A percentile compares a stretch with the other conserved stretches of the same genome.
These are phyloP conservation scores for Andrena camellia DNA, from an alignment of 2,888 invertebrate species.

Conservation along the genomic window DNA sequence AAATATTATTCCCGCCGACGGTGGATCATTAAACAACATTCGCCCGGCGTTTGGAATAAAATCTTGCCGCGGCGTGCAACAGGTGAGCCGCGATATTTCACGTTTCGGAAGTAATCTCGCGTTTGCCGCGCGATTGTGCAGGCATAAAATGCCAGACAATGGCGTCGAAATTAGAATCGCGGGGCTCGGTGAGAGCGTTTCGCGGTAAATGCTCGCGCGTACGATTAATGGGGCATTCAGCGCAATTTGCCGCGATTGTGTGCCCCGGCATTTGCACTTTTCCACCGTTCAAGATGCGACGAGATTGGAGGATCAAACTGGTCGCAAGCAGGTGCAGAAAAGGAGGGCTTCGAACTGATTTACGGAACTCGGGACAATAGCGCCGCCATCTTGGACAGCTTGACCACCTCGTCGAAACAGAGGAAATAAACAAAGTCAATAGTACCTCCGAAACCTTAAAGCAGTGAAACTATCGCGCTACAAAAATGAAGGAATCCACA, in stretches of 20 bases:
- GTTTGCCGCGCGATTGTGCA: constrained; percentile 47
- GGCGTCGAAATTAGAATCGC: constrained; percentile 49
- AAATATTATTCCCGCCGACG: constrained; percentile 27
- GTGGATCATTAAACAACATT: constrained; percentile 40
- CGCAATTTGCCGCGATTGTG: constrained; percentile 3
- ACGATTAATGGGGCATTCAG: constrained; percentile 44
- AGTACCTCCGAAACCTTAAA: too few species aligned
- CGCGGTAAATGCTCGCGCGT: constrained; percentile 4
- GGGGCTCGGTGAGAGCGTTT: constrained; percentile 32
- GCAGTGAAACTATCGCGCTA: too few species aligned
- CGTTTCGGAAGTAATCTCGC: constrained; percentile 62
- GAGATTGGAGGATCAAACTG: not conserved
- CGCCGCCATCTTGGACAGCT: too few species aligned
- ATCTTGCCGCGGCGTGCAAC: constrained; percentile 56
- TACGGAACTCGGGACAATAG: too few species aligned
- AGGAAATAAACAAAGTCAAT: too few species aligned
- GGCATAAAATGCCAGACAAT: constrained; percentile 53
- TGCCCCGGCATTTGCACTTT: not conserved
- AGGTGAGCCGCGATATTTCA: constrained; percentile 62
- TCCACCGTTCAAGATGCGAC: not conserved
- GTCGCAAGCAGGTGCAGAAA: not conserved
- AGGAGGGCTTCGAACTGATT: not conserved
- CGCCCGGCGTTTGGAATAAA: constrained; percentile 42
- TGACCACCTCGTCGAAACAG: too few species aligned
- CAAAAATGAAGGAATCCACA: too few species aligned